Evolutionary conservation across 2,113 vertebrate genomes (phyloP).

Genomic region (Sinocyclocheilus grahami): DNA sequence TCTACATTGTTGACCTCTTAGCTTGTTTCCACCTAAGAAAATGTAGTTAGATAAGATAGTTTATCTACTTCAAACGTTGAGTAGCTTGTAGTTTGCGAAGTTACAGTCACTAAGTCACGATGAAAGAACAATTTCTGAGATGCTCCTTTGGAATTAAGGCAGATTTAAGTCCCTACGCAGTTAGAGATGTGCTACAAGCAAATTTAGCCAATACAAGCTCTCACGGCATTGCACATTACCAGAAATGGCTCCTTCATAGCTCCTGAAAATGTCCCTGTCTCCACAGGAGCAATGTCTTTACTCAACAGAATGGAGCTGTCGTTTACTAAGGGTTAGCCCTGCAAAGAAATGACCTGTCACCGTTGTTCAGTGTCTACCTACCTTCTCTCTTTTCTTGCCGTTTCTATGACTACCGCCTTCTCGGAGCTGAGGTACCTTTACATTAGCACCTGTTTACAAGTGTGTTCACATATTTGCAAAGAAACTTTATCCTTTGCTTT

Average conservation of each 20-base stretch:
- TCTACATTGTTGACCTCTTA: no score
- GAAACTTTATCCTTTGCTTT: background rate
- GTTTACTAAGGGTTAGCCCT: constrained; percentile 59
- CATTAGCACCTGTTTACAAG: background rate
- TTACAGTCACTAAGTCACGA: background rate
- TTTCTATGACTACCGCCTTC: constrained; percentile 39
- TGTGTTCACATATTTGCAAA: background rate
- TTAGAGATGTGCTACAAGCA: constrained; percentile 48
- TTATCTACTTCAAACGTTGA: no score
- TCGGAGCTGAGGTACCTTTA: background rate
- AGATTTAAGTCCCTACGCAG: background rate
- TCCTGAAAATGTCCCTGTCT: constrained; percentile 66
- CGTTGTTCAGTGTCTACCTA: constrained; percentile 36
- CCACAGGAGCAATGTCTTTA: constrained; percentile 58
- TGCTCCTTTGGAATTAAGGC: background rate
- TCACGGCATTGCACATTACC: constrained; percentile 45
- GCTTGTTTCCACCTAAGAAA: no score
- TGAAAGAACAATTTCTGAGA: background rate
- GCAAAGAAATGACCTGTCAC: constrained; percentile 59
- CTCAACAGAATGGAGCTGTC: constrained; percentile 60
- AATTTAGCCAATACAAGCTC: constrained; percentile 64
- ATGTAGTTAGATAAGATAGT: no score
- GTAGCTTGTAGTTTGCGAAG: no score
- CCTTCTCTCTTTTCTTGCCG: constrained; percentile 20
- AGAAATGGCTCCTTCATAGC: constrained; percentile 68